phyloP scores from a whole-genome alignment of 2,797 vertebrate species.

The Muscicapa comitata region DNA sequence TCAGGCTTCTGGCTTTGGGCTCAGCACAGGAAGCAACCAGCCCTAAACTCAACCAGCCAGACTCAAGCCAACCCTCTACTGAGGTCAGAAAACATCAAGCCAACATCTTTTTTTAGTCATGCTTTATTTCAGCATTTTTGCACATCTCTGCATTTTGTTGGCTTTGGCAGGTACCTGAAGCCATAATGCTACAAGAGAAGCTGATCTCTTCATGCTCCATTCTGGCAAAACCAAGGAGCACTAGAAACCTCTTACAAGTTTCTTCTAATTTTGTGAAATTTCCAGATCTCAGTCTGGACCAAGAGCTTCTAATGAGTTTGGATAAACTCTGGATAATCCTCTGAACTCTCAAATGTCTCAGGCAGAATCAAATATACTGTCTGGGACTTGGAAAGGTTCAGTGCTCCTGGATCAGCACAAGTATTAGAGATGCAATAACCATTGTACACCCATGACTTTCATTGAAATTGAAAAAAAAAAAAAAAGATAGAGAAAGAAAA shows the following conservation, averaged over 20 bases:
- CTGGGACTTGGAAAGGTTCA: not conserved
- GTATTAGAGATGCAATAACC: not conserved
- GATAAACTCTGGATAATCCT: slow-evolving; percentile 21
- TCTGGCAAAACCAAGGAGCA: not conserved
- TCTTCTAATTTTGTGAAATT: not conserved
- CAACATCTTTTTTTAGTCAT: not conserved
- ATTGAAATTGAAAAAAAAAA: not conserved
- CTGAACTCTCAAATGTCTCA: not conserved
- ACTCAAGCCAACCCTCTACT: not conserved
- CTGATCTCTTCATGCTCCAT: not conserved
- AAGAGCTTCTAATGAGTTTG: slow-evolving; percentile 15
- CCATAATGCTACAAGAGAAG: not conserved
- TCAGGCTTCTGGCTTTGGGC: not conserved
- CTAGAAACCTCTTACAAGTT: not conserved
- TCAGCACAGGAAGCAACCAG: not conserved
- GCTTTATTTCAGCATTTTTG: slow-evolving; percentile 1
- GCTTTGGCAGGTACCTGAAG: slow-evolving; percentile 31
- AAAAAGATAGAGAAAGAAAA: too few species aligned
- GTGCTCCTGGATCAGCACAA: not conserved
- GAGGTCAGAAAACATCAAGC: not conserved
- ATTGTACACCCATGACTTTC: not conserved
- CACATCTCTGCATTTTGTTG: not conserved
- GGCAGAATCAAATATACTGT: not conserved
- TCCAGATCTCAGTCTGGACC: slow-evolving; percentile 14
- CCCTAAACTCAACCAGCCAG: not conserved